Percentiles rank a stretch among this genome's conserved stretches.
These are phyloP conservation scores for Hippocampus kuda DNA, from an alignment of 2,797 vertebrate species.

Conservation along the genomic window DNA sequence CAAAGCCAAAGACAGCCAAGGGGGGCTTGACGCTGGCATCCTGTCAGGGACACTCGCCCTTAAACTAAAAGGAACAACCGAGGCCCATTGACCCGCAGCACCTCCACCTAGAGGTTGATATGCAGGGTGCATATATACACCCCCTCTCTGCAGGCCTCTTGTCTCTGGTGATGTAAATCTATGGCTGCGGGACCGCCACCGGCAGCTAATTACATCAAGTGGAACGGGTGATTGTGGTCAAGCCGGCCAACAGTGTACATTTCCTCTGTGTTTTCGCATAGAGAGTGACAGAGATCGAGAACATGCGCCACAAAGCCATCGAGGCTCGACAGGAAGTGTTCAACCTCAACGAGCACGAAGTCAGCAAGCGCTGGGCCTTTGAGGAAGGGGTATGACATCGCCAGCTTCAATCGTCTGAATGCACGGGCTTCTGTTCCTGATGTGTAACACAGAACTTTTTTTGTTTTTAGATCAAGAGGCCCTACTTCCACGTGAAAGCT, in stretches of 20 bases:
- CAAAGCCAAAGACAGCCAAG: conserved; percentile 63
- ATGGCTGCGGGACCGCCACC: conserved; percentile 67
- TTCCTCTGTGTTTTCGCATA: conserved; percentile 58
- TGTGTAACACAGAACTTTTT: not conserved
- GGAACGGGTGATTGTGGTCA: conserved; percentile 41
- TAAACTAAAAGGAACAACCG: conserved; percentile 56
- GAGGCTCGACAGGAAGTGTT: conserved; percentile 94
- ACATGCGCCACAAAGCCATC: conserved; percentile 95
- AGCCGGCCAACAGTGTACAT: conserved; percentile 16
- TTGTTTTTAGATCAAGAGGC: conserved; percentile 84
- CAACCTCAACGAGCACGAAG: conserved; percentile 98
- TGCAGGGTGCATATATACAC: conserved; percentile 65
- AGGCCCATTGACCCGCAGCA: conserved; percentile 57
- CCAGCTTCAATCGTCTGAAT: too few species aligned
- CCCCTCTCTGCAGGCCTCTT: conserved; percentile 62
- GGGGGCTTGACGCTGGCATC: conserved; percentile 67
- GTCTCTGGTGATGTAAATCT: conserved; percentile 71
- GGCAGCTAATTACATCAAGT: conserved; percentile 62
- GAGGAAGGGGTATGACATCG: conserved; percentile 80
- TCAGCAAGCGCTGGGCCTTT: conserved; percentile 97
- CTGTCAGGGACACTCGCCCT: conserved; percentile 59
- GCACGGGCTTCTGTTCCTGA: not conserved
- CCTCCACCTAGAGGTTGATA: conserved; percentile 60
- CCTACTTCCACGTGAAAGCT: conserved; percentile 98
- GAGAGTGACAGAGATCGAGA: conserved; percentile 98